Evolutionary conservation across 2,797 vertebrate species (phyloP).

Genomic region (Anguilla obscura): DNA sequence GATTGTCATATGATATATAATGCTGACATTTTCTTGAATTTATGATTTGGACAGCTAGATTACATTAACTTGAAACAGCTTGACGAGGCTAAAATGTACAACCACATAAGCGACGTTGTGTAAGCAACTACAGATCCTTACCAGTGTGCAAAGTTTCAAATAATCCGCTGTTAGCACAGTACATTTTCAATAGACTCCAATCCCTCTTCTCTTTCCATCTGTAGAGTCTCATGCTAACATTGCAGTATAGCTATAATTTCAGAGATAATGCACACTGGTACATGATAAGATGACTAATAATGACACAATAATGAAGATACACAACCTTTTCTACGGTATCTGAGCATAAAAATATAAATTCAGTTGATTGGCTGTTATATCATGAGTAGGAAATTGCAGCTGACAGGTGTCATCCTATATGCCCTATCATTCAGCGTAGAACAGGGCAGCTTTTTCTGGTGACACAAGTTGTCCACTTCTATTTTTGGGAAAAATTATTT

Average conservation of each 20-base stretch:
- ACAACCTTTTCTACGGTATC: background rate
- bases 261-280: background rate
- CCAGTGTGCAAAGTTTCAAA: background rate
- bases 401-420: constrained; percentile 61
- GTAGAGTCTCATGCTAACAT: background rate
- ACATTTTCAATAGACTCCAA: background rate
- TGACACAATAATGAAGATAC: background rate
- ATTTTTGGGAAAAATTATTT: constrained; percentile 25
- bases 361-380: background rate
- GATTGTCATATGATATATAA: background rate
- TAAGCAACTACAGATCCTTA: background rate
- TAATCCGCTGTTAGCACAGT: background rate
- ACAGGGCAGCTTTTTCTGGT: constrained; percentile 59
- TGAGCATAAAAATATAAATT: background rate
- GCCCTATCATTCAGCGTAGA: constrained; percentile 54
- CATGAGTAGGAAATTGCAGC: constrained; percentile 30
- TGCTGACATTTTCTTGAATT: background rate
- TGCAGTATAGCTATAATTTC: background rate
- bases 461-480: constrained; percentile 1
- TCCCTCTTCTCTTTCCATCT: background rate
- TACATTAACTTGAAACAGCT: background rate
- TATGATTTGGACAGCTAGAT: background rate
- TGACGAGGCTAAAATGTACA: background rate
- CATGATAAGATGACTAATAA: constrained; percentile 1
- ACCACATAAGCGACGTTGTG: background rate